Evolutionary conservation across 1,140 invertebrate genomes (phyloP), one percentile per base, ranked within the genome.

Genomic region (Sinella curviseta): DNA sequence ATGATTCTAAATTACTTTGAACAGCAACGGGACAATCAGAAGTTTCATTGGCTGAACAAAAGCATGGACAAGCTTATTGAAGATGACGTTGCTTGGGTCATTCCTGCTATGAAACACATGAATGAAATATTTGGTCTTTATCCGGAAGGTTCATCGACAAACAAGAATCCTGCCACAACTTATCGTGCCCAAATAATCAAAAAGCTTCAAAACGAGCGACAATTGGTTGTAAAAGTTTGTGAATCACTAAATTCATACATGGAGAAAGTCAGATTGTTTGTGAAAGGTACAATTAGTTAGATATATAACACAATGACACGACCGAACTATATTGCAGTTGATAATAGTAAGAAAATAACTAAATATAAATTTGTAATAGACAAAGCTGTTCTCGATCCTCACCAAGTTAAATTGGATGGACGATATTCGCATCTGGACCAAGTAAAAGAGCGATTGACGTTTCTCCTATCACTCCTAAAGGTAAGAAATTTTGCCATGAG

Each of bases 101-200:
- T 99, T 82, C 96, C 97, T 31, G 95, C 97, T 14, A 88, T 99
- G 57, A 97, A 98, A 86, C 94, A 98, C 87, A 98, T 99, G 85
- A 90, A 94, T 39, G 97, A 99, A 87, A 98, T 99, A 79, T 98
- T 96, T 86, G 94, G 93, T 85, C 89, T 98, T 76, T 99, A 98
- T 86, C 85, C 87, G 26, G 96, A 97, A 90, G 92, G 89, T 84
- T 92, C 89, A 87, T 91, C 89, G 86, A 93, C 90, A 87, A 92
- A 90, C 87, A 90, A 87, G 57, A 92, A 92, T 86, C 88, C 82
- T 17, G 55, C 80, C 83, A 87, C 88, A 65, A 86, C 88, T 85
- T 89, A 86, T 84, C 89, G 92, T 75, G 92, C 93, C 88, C 90
- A 92, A 86, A 93, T 98, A 70, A 97, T 99, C 83, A 95, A 95